Conservation (phyloP, 2,888 invertebrate species). For the Alloplasta piceator region DNA sequence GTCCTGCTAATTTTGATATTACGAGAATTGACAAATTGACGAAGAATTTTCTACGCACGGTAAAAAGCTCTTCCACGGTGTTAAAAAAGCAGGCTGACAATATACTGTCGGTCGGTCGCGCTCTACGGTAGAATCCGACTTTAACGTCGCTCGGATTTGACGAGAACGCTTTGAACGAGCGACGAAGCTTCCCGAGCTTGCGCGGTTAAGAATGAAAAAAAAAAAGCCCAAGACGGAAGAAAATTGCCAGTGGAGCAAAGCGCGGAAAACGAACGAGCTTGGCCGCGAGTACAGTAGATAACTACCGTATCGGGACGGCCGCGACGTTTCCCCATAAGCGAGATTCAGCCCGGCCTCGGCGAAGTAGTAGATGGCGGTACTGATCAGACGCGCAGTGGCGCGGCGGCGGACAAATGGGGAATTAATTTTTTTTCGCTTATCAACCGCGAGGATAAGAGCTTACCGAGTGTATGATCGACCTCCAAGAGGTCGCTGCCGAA, state of each 20-base stretch:
- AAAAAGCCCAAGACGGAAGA: slow-evolving; percentile 44
- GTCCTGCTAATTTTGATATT: too few species aligned
- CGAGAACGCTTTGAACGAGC: slow-evolving; percentile 1
- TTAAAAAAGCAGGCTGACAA: too few species aligned
- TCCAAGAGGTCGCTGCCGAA: slow-evolving; percentile 15
- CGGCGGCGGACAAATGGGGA: slow-evolving; percentile 26
- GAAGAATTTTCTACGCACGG: slow-evolving; percentile 14
- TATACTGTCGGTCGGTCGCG: not conserved
- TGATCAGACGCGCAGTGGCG: slow-evolving; percentile 71
- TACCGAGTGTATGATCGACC: slow-evolving; percentile 23
- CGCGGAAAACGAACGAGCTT: slow-evolving; percentile 5
- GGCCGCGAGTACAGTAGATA: slow-evolving; percentile 74
- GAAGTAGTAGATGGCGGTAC: slow-evolving; percentile 80
- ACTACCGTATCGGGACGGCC: slow-evolving; percentile 78
- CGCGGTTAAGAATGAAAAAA: slow-evolving; percentile 56
- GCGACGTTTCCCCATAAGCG: slow-evolving; percentile 32
- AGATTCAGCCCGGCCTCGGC: slow-evolving; percentile 31
- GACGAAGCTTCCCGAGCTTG: slow-evolving; percentile 46
- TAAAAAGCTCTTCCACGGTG: slow-evolving; percentile 10
- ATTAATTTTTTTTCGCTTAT: slow-evolving; percentile 22
- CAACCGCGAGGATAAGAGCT: slow-evolving; percentile 56
- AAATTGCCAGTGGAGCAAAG: slow-evolving; percentile 49
- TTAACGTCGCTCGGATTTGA: slow-evolving; percentile 56
- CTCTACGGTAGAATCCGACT: slow-evolving; percentile 51
- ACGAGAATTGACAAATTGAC: not conserved